Conservation (phyloP, 2,888 invertebrate genomes). For the Tinea semifulvella region DNA sequence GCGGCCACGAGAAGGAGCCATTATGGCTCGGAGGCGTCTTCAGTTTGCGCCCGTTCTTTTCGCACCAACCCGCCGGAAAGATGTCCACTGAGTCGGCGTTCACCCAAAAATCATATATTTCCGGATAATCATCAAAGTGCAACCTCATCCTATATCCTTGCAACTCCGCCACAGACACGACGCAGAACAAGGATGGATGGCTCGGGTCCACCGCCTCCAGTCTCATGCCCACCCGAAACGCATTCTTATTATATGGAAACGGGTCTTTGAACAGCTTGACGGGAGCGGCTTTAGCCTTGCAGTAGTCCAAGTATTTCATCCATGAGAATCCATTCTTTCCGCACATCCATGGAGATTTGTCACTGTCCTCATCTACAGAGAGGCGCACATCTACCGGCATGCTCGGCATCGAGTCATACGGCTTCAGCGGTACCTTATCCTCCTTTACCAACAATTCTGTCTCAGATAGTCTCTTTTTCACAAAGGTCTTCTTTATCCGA, state of each 20-base stretch:
- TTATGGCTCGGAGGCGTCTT: slow-evolving; percentile 80
- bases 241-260: slow-evolving; percentile 79
- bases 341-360: slow-evolving; percentile 74
- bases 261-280: slow-evolving; percentile 81
- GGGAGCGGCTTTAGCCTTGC: slow-evolving; percentile 78
- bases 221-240: slow-evolving; percentile 86
- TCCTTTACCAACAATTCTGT: slow-evolving; percentile 37
- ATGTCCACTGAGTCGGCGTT: slow-evolving; percentile 92
- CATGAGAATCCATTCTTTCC: slow-evolving; percentile 80
- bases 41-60: slow-evolving; percentile 79
- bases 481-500: slow-evolving; percentile 49
- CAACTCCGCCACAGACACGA: slow-evolving; percentile 84
- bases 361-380: slow-evolving; percentile 43
- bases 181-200: slow-evolving; percentile 89
- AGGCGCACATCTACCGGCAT: slow-evolving; percentile 29
- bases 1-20: slow-evolving; percentile 80
- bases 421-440: slow-evolving; percentile 31
- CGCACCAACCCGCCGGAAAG: slow-evolving; percentile 94
- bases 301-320: slow-evolving; percentile 78
- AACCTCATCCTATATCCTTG: slow-evolving; percentile 85
- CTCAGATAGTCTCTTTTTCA: slow-evolving; percentile 46
- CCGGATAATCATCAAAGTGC: slow-evolving; percentile 92
- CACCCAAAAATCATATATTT: slow-evolving; percentile 92
- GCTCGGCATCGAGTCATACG: slow-evolving; percentile 34
- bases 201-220: slow-evolving; percentile 94